These are phyloP conservation scores for Crax fasciolata DNA, from an alignment of 2,797 vertebrate species.

Conservation along the genomic window DNA sequence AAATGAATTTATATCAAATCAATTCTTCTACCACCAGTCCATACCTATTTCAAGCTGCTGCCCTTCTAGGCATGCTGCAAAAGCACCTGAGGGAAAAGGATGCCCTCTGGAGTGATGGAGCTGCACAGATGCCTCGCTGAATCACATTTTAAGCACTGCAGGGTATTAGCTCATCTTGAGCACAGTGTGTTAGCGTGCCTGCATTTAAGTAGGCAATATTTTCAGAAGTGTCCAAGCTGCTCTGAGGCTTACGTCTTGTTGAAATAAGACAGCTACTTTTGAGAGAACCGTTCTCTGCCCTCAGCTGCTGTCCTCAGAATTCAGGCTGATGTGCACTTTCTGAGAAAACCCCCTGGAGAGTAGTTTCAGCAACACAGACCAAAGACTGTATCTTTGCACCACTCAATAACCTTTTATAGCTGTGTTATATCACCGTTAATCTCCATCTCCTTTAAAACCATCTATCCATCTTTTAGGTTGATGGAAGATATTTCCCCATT, in stretches of 20 bases:
- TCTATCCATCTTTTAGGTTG: neutral
- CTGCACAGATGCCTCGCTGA: neutral
- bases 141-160: neutral
- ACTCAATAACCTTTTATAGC: neutral
- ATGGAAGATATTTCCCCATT: constrained; percentile 5
- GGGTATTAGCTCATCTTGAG: neutral
- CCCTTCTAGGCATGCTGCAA: neutral
- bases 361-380: neutral
- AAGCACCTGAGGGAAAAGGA: neutral
- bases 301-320: neutral
- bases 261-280: neutral
- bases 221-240: neutral
- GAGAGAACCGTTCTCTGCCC: neutral
- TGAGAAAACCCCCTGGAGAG: neutral
- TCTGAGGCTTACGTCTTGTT: neutral
- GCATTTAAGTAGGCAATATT: neutral
- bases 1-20: neutral
- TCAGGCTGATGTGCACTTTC: neutral
- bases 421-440: constrained; percentile 12
- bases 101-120: fast-evolving
- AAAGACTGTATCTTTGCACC: neutral
- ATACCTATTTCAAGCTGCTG: fast-evolving
- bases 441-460: neutral
- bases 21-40: neutral
- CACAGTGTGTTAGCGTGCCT: fast-evolving